Percentiles rank a stretch among this genome's conserved stretches.
Conservation (phyloP, 2,797 vertebrate species). For the Rhabdophis nuchalis region DNA sequence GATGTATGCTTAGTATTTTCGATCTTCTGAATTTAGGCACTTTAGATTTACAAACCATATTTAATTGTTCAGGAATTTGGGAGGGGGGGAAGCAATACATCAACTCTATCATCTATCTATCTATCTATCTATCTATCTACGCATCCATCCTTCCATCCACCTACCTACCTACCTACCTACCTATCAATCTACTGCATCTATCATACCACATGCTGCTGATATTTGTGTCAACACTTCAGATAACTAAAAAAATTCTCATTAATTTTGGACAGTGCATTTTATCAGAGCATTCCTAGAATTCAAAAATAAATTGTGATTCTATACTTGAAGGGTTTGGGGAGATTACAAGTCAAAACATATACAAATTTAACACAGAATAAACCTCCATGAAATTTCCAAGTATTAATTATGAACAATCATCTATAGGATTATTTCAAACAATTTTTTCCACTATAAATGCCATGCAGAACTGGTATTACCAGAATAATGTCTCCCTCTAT, state of each 20-base stretch:
- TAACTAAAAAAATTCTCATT: background rate
- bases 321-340: background rate
- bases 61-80: background rate
- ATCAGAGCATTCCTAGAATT: background rate
- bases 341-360: background rate
- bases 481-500: background rate
- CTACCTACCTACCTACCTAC: too few relatives aligned
- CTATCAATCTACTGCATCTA: background rate
- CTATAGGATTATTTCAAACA: background rate
- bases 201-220: background rate
- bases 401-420: background rate
- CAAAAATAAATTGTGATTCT: background rate
- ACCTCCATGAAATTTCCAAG: background rate
- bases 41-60: background rate
- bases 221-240: background rate
- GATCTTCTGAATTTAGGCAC: background rate
- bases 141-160: too few relatives aligned
- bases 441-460: background rate
- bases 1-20: background rate
- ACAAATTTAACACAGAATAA: background rate
- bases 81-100: too few relatives aligned
- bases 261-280: background rate
- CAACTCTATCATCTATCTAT: too few relatives aligned
- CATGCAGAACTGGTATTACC: background rate
- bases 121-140: too few relatives aligned